phyloP scores from a whole-genome alignment of 2,113 vertebrate genomes.

The Melanotaenia duboulayi region DNA sequence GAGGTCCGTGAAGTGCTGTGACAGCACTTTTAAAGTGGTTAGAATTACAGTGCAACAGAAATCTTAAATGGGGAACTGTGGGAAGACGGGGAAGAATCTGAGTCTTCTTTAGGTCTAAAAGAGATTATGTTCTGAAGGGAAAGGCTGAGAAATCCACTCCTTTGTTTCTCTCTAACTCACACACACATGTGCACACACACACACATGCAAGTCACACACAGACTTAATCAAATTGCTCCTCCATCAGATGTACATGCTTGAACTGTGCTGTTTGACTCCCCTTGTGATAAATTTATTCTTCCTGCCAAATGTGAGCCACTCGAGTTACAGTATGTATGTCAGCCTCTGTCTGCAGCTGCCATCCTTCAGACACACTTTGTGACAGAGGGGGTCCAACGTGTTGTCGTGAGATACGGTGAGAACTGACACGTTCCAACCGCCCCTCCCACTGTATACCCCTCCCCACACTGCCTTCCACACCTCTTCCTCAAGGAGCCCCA shows the following conservation, averaged over 20 bases:
- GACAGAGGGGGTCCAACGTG: conserved; percentile 64
- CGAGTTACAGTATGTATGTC: conserved; percentile 37
- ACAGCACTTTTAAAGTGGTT: conserved; percentile 62
- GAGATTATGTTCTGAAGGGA: conserved; percentile 55
- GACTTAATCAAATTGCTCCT: conserved; percentile 71
- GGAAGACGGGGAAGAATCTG: conserved; percentile 36
- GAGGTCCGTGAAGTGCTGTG: conserved; percentile 65
- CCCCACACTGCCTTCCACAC: background rate
- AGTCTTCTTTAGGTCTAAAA: conserved; percentile 62
- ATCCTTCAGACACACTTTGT: conserved; percentile 59
- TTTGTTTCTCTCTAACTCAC: conserved; percentile 9
- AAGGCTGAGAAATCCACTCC: conserved; percentile 35
- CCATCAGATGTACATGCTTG: conserved; percentile 60
- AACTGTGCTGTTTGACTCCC: conserved; percentile 55
- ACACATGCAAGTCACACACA: conserved; percentile 31
- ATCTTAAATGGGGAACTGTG: conserved; percentile 41
- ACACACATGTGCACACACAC: background rate
- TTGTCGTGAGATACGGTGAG: conserved; percentile 54
- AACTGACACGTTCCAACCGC: conserved; percentile 61
- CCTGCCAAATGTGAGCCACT: conserved; percentile 61
- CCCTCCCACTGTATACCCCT: conserved; percentile 45
- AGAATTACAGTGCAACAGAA: conserved; percentile 54
- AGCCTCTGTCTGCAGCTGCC: conserved; percentile 66
- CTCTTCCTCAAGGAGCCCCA: conserved; percentile 45
- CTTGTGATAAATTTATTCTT: conserved; percentile 65